These are phyloP conservation scores for Stramonita haemastoma DNA, from an alignment of 2,888 invertebrate genomes.

Conservation along the genomic window DNA sequence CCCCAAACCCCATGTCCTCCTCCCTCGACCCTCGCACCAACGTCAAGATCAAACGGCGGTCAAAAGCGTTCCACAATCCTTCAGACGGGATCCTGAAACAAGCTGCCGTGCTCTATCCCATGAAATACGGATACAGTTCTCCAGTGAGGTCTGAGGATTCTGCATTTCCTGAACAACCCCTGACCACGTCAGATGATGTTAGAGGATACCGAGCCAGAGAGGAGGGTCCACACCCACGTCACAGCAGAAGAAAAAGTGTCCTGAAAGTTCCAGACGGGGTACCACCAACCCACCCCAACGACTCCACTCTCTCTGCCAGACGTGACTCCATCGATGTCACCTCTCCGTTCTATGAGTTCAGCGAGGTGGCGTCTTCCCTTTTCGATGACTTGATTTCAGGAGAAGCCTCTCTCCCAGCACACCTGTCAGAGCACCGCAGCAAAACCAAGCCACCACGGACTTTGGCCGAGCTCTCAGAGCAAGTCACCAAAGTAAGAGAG, in stretches of 20 bases:
- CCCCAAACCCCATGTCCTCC: neutral
- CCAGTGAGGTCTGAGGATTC: neutral
- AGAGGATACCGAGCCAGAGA: neutral
- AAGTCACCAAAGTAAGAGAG: neutral
- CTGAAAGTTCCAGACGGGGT: neutral
- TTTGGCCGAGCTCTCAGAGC: slow-evolving; percentile 27
- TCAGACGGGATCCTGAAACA: slow-evolving; percentile 34
- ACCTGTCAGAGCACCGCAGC: neutral
- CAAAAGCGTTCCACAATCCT: neutral
- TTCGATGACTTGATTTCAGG: neutral
- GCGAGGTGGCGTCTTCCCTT: slow-evolving; percentile 4
- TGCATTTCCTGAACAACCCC: neutral
- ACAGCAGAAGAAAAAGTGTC: neutral
- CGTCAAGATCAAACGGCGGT: slow-evolving; percentile 19
- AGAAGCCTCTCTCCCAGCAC: neutral
- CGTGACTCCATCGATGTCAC: slow-evolving; percentile 29
- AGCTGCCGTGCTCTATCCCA: slow-evolving; percentile 38
- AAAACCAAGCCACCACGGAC: neutral
- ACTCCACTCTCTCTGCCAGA: neutral
- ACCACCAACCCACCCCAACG: neutral
- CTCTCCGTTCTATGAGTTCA: slow-evolving; percentile 25
- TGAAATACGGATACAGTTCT: slow-evolving; percentile 37
- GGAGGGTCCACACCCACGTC: neutral
- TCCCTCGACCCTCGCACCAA: slow-evolving; percentile 39
- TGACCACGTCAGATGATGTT: neutral